phyloP scores from a whole-genome alignment of 2,888 invertebrate genomes.

The Byasa hedistus region DNA sequence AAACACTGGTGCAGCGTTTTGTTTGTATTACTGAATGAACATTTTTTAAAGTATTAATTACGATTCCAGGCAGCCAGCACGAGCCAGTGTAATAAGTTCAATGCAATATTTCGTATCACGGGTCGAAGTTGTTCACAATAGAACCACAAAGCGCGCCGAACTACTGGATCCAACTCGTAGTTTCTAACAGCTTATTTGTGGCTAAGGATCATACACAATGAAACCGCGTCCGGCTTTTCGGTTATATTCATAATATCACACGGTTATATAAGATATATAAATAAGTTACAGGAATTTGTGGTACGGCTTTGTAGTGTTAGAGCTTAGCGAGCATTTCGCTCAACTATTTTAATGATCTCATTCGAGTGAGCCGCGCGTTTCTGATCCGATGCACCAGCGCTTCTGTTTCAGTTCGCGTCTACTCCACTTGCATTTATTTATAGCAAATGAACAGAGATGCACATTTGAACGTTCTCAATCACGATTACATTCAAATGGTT shows the following conservation, averaged over 20 bases:
- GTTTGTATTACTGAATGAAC: too few species aligned
- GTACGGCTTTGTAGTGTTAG: neutral
- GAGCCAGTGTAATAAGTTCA: neutral
- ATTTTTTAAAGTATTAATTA: neutral
- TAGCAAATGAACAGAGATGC: constrained; percentile 28
- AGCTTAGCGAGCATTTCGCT: constrained; percentile 8
- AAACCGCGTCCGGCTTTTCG: neutral
- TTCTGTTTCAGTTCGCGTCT: constrained; percentile 18
- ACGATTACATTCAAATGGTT: constrained; percentile 27
- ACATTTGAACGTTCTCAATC: constrained; percentile 25
- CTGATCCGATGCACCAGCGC: constrained; percentile 24
- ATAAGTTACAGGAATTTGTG: constrained; percentile 9
- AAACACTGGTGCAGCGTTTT: too few species aligned
- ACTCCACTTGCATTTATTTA: constrained; percentile 30
- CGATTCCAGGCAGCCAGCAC: neutral
- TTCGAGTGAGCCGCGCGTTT: constrained; percentile 23
- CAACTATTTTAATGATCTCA: constrained; percentile 27
- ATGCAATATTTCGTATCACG: constrained; percentile 1
- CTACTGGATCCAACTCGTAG: constrained; percentile 14
- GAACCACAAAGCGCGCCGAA: constrained; percentile 7
- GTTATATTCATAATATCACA: too few species aligned
- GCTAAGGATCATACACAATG: neutral
- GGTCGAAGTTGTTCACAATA: constrained; percentile 18
- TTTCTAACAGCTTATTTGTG: neutral
- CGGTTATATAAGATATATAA: too few species aligned